phyloP scores from a whole-genome alignment of 2,888 invertebrate genomes.

The Troides aeacus region DNA sequence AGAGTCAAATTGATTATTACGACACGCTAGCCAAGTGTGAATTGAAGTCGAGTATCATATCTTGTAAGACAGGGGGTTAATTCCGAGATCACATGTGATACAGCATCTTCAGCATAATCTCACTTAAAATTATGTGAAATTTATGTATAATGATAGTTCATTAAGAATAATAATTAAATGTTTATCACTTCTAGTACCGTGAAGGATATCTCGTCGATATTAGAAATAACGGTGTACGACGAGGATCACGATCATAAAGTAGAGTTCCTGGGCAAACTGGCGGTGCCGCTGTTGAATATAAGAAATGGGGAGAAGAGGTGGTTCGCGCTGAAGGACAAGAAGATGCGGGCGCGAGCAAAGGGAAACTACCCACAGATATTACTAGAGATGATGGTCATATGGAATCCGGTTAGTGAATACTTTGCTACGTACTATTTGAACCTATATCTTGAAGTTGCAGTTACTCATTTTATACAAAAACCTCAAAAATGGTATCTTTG shows the following conservation, averaged over 20 bases:
- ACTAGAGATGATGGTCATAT: slow-evolving; percentile 93
- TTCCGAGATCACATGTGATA: too few species aligned
- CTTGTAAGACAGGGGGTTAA: too few species aligned
- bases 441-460: too few species aligned
- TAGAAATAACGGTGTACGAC: slow-evolving; percentile 98
- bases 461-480: too few species aligned
- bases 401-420: slow-evolving; percentile 88
- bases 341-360: slow-evolving; percentile 93
- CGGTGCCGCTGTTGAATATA: slow-evolving; percentile 91
- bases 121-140: too few species aligned
- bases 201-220: slow-evolving; percentile 96
- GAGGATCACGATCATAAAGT: slow-evolving; percentile 99
- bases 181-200: slow-evolving; percentile 83
- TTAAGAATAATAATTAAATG: background rate
- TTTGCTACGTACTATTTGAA: background rate
- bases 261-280: slow-evolving; percentile 96
- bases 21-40: too few species aligned
- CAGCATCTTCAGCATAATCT: too few species aligned
- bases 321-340: slow-evolving; percentile 98
- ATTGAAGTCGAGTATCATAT: too few species aligned
- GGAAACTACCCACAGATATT: slow-evolving; percentile 93
- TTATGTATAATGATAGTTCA: too few species aligned
- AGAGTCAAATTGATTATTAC: too few species aligned
- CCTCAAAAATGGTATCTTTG: too few species aligned
- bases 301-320: slow-evolving; percentile 95